Base-by-base conservation (phyloP, 2,888 invertebrate species). In the Norana najaformis region DNA sequence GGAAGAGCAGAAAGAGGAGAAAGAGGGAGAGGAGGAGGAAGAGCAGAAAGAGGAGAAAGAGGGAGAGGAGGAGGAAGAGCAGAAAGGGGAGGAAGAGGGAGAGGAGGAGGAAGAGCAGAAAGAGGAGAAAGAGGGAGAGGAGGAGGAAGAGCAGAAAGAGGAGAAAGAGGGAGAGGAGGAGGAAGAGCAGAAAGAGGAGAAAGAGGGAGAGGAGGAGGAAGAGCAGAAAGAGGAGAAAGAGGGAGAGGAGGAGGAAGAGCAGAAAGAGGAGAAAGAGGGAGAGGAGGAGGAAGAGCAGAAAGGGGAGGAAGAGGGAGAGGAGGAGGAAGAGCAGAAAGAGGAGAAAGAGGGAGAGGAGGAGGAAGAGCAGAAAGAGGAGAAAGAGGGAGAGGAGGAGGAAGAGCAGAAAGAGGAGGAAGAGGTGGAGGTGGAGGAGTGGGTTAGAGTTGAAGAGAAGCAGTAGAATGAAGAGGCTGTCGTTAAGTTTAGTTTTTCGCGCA, bases 401-500 rank as follows among this genome's bases (percentile, higher is more conserved):
- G 23, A 23, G 47, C 20, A 20, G 47, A 47, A 47, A 18, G 18
- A 41, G 2, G 47, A 47, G 47, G 23, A 47, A 23, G 47, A 23
- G 6, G 47, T 20, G 4, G 1, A 6, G 11, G 23, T 23, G 47
- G 20, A 47, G 6, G 47, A 47, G 35, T 88, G 18, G 20, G 16
- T 2, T 38, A 38, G 20, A 23, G 20, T 88, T 30, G 88, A 34
- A 88, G 88, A 34, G 34, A 34, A 88, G 88, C 20, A 88, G 88
- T 30, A 34, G 20, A 38, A 38, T 88, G 34, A 34, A 30, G 34
- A 37, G 20, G 4, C 16, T 14, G 18, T 38, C 37, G 23, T 6
- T 18, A 36, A 30, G 36, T 6, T 39, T n/a, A 23, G 23, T 47
- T 47, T 69, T 69, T n/a, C 36, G n/a, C 88, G 38, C 90, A 94